Evolutionary conservation across 2,888 invertebrate genomes (phyloP).

Genomic region (Atrina japonica): DNA sequence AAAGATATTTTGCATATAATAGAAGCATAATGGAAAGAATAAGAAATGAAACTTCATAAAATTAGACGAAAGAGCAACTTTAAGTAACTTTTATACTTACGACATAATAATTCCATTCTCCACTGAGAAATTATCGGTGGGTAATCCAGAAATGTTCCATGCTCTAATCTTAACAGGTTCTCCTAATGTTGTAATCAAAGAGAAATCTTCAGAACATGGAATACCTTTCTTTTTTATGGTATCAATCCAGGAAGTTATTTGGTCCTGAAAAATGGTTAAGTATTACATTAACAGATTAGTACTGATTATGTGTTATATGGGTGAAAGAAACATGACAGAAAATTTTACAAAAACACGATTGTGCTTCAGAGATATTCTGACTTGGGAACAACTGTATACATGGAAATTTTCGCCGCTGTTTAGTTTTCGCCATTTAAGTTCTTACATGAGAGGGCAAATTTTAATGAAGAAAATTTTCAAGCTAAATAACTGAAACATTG

Average conservation of each 20-base stretch:
- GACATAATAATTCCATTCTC: constrained; percentile 82
- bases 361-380: background rate
- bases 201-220: constrained; percentile 89
- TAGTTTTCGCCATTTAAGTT: too few relatives aligned
- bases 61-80: too few relatives aligned
- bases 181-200: constrained; percentile 83
- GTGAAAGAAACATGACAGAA: background rate
- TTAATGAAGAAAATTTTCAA: too few relatives aligned
- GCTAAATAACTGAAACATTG: too few relatives aligned
- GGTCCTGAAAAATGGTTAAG: constrained; percentile 81
- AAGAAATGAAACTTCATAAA: too few relatives aligned
- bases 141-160: constrained; percentile 82
- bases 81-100: constrained; percentile 62
- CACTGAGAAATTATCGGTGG: constrained; percentile 81
- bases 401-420: too few relatives aligned
- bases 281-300: background rate
- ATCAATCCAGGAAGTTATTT: constrained; percentile 88
- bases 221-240: constrained; percentile 87
- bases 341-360: background rate
- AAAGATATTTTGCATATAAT: too few relatives aligned
- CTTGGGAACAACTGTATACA: too few relatives aligned
- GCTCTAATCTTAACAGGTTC: constrained; percentile 80
- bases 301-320: background rate
- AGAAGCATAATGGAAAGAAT: too few relatives aligned
- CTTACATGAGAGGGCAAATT: too few relatives aligned